phyloP scores from a whole-genome alignment of 2,113 vertebrate species.

The Chlorodrepanis virens region DNA sequence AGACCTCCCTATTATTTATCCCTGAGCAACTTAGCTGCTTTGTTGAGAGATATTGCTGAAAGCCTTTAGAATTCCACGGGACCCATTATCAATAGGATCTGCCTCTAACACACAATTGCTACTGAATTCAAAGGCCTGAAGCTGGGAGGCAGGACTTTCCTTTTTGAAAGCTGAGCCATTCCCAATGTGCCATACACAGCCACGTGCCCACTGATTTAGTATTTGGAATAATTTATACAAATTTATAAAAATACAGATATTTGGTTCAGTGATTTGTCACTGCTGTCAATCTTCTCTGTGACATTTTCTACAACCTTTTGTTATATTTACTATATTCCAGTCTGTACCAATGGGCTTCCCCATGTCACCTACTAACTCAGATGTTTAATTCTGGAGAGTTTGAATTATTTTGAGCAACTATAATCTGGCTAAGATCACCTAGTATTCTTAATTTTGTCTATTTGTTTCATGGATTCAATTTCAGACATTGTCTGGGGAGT shows the following conservation, averaged over 20 bases:
- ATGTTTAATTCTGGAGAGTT: background rate
- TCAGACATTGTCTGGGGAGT: background rate
- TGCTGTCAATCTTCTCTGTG: background rate
- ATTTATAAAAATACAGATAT: background rate
- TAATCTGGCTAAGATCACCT: background rate
- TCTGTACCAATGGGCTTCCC: background rate
- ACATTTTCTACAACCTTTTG: background rate
- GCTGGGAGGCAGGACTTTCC: background rate
- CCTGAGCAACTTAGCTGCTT: conserved; percentile 11
- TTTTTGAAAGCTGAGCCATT: background rate
- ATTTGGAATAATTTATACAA: background rate
- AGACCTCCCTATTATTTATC: background rate
- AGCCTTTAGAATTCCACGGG: background rate
- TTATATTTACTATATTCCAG: background rate
- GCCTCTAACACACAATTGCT: background rate
- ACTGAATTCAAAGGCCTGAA: background rate
- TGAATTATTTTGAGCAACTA: background rate
- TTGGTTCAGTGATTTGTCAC: background rate
- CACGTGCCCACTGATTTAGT: background rate
- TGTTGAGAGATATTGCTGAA: background rate
- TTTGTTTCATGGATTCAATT: background rate
- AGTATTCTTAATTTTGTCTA: background rate
- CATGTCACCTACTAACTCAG: background rate
- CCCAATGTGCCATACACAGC: background rate
- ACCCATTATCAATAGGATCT: background rate